Conservation (phyloP, 2,113 vertebrate species). For the Coracopsis vasa region DNA sequence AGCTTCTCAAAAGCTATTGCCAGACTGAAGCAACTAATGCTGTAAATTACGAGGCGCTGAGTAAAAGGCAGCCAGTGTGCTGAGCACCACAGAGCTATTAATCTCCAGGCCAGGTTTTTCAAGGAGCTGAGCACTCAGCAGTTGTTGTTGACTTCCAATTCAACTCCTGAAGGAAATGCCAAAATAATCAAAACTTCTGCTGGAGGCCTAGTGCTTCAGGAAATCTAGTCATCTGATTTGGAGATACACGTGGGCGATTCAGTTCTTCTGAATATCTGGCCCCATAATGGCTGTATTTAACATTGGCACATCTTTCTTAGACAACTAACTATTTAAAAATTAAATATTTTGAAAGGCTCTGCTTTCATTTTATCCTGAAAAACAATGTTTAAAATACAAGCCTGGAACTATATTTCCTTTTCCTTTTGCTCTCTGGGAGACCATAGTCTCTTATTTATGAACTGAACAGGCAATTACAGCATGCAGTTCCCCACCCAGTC, state of each 20-base stretch:
- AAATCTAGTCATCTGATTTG: slow-evolving; percentile 11
- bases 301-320: not conserved
- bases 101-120: slow-evolving; percentile 27
- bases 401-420: not conserved
- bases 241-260: not conserved
- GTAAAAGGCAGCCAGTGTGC: not conserved
- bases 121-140: not conserved
- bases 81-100: not conserved
- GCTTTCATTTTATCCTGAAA: not conserved
- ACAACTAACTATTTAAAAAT: not conserved
- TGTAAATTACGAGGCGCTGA: not conserved
- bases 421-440: not conserved
- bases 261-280: not conserved
- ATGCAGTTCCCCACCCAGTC: not conserved
- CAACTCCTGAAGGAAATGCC: slow-evolving; percentile 25
- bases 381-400: not conserved
- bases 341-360: not conserved
- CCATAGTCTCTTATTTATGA: not conserved
- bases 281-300: not conserved
- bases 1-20: not conserved
- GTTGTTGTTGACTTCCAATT: not conserved
- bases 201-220: slow-evolving; percentile 24
- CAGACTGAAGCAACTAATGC: not conserved
- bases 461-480: not conserved
- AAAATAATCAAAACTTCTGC: slow-evolving; percentile 49